These are phyloP conservation scores for Agrotis exclamationis DNA, from an alignment of 2,888 invertebrate genomes.

Conservation along the genomic window DNA sequence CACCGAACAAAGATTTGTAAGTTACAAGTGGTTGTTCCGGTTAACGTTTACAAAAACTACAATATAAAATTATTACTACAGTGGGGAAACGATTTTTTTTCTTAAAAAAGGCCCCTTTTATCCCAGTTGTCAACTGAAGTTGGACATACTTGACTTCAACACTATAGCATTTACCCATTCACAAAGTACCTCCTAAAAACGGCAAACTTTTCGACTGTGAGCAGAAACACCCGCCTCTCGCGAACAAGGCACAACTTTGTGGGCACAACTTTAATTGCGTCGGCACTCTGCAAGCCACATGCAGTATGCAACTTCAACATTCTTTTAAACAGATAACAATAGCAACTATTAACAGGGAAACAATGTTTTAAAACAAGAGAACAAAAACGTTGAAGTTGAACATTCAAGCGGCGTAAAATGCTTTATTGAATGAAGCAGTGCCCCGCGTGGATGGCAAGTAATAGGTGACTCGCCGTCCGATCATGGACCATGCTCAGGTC, in stretches of 20 bases:
- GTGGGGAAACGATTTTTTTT: no score
- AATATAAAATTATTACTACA: no score
- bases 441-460: no score
- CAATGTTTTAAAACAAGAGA: conserved; percentile 16
- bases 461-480: no score
- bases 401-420: background rate
- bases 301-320: conserved; percentile 38
- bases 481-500: no score
- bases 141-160: no score
- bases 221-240: background rate
- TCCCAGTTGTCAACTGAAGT: no score
- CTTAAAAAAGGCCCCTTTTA: no score
- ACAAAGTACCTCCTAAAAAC: background rate
- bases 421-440: no score
- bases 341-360: conserved; percentile 26
- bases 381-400: conserved; percentile 23
- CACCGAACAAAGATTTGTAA: no score
- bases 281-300: conserved; percentile 40
- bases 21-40: no score
- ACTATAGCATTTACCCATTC: background rate
- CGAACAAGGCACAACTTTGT: conserved; percentile 34
- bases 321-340: conserved; percentile 43
- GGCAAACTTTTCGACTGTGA: conserved; percentile 7
- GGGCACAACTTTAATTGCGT: conserved; percentile 53
- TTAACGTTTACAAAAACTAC: no score